These are phyloP conservation scores for Drosophila falleni DNA, from an alignment of 2,888 invertebrate genomes.

Conservation along the genomic window DNA sequence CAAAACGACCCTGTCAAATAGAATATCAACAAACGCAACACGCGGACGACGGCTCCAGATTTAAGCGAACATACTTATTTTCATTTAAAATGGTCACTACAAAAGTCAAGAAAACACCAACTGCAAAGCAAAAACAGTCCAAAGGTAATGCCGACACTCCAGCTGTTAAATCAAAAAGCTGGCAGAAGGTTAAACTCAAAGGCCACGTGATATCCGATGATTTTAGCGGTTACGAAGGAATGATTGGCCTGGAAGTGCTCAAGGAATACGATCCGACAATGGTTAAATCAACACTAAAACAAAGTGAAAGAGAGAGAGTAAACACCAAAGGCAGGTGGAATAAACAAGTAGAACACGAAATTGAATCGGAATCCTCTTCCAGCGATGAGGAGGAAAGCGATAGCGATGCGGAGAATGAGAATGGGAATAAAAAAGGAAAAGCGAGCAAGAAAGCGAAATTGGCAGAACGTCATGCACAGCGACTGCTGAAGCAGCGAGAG, in stretches of 20 bases:
- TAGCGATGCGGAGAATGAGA: slow-evolving; percentile 29
- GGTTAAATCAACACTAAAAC: slow-evolving; percentile 85
- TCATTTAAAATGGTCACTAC: slow-evolving; percentile 31
- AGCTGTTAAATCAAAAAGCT: slow-evolving; percentile 75
- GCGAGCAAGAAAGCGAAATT: slow-evolving; percentile 71
- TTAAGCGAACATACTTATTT: slow-evolving; percentile 1
- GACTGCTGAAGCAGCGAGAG: slow-evolving; percentile 64
- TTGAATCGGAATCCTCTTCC: slow-evolving; percentile 23
- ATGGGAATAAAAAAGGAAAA: slow-evolving; percentile 8
- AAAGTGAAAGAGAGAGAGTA: not conserved
- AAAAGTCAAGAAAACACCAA: slow-evolving; percentile 28
- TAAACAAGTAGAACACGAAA: slow-evolving; percentile 40
- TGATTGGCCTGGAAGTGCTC: slow-evolving; percentile 92
- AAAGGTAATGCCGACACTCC: not conserved
- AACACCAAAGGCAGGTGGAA: slow-evolving; percentile 69
- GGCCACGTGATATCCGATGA: slow-evolving; percentile 86
- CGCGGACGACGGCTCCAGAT: slow-evolving; percentile 32
- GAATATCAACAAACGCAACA: slow-evolving; percentile 55
- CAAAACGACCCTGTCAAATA: slow-evolving; percentile 31
- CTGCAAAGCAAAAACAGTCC: slow-evolving; percentile 19
- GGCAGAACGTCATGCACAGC: slow-evolving; percentile 61
- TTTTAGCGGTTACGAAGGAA: slow-evolving; percentile 87
- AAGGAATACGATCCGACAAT: slow-evolving; percentile 88
- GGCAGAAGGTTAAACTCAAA: slow-evolving; percentile 89
- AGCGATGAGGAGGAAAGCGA: slow-evolving; percentile 42